Evolutionary conservation across 37 sponge, comb jelly and placozoan species (phyloP), one percentile per base, ranked within the genome.

Genomic region (Hexactinellida sp.): DNA sequence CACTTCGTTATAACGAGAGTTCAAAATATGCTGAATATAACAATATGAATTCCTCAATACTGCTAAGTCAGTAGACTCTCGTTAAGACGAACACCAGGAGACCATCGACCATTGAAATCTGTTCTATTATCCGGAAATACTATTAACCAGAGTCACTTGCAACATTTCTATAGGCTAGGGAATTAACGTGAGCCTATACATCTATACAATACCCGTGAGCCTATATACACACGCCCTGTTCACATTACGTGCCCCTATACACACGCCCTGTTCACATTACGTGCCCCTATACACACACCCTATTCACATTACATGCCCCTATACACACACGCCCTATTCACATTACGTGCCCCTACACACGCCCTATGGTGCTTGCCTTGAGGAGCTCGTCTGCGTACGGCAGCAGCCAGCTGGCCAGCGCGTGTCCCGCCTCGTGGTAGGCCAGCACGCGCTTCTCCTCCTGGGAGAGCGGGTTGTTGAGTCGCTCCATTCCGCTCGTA

Each of bases 401-500:
- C 87, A 94, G 82, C 24, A 92, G 82, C 96, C 96, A 96, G 37
- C 92, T 92, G 28, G 88, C 89, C n/a, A 96, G 83, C 24, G 92
- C 91, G 41, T 94, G 96, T 0, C 96, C 96, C 34, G 96, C 92
- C 82, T 96, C 96, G 38, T 96, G 94, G 38, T 86, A 92, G 0
- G 96, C 96, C 25, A 92, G 87, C 37, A 92, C 89, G 55, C 88
- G 13, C 36, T 91, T 82, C 82, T 96, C 96, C 36, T 89, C 90
- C 37, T 85, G 85, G 37, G 85, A 63, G 84, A 96, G 84, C 23
- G 88, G 54, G 36, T 84, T 85, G 83, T 39, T 89, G 54, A 86
- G 87, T 87, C 91, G 94, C 91, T 93, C 94, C 94, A 94, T 96
- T 0, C 96, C 96, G 91, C 91, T 94, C 37, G 94, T 89, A 1